Evolutionary conservation across 2,888 invertebrate genomes (phyloP).

Genomic region (Torymus aiolomorphi): DNA sequence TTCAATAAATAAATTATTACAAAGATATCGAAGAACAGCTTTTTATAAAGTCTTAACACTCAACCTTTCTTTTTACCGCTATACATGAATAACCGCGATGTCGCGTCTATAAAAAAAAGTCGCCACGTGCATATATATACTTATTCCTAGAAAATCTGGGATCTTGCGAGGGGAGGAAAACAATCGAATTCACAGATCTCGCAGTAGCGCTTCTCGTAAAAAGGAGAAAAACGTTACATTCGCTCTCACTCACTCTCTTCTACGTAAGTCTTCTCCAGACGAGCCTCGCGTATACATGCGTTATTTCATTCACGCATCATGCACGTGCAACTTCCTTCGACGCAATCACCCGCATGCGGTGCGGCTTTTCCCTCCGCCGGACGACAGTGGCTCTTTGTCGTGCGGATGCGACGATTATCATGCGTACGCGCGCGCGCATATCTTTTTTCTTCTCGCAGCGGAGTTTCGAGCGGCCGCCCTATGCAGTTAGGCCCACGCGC

Average conservation of each 20-base stretch:
- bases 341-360: not conserved
- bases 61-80: not conserved
- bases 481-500: slow-evolving; percentile 33
- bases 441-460: not conserved
- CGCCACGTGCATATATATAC: too few species aligned
- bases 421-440: not conserved
- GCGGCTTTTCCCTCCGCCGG: slow-evolving; percentile 9
- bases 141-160: too few species aligned
- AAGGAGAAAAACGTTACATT: too few species aligned
- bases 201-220: too few species aligned
- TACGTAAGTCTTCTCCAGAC: too few species aligned
- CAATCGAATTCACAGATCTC: too few species aligned
- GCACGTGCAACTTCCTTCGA: slow-evolving; percentile 45
- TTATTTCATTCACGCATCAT: slow-evolving; percentile 39
- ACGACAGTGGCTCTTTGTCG: slow-evolving; percentile 35
- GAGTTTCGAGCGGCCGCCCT: slow-evolving; percentile 24
- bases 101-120: not conserved
- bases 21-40: slow-evolving; percentile 14
- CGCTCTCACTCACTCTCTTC: too few species aligned
- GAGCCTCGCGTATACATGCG: not conserved
- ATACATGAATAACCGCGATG: not conserved
- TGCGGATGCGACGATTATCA: slow-evolving; percentile 42
- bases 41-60: slow-evolving; percentile 8
- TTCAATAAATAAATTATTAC: slow-evolving; percentile 26
- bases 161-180: too few species aligned